Evolutionary conservation across 2,113 vertebrate species (phyloP).

Genomic region (Psophia crepitans): DNA sequence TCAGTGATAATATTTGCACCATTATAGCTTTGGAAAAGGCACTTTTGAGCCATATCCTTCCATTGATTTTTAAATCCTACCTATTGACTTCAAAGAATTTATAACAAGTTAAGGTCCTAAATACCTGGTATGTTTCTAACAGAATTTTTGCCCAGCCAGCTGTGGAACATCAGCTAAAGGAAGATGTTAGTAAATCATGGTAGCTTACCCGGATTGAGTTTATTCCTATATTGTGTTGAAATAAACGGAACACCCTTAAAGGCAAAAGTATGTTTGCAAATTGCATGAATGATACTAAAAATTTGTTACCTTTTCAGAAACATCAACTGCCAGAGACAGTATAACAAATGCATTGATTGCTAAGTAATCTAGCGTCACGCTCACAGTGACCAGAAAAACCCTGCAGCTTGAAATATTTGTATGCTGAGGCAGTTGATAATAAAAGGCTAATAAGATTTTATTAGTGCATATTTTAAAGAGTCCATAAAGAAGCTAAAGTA

Average conservation of each 20-base stretch:
- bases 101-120: background rate
- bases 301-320: background rate
- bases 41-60: background rate
- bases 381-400: conserved; percentile 32
- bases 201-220: background rate
- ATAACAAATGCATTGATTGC: background rate
- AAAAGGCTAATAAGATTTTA: conserved; percentile 52
- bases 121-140: background rate
- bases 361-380: background rate
- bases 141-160: background rate
- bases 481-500: conserved; percentile 45
- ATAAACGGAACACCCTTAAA: background rate
- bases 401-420: conserved; percentile 25
- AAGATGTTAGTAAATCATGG: background rate
- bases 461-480: conserved; percentile 57
- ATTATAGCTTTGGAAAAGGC: background rate
- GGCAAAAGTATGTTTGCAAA: background rate
- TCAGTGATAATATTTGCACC: conserved; percentile 11
- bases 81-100: conserved; percentile 27
- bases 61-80: conserved; percentile 43
- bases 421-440: conserved; percentile 41
- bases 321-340: background rate
- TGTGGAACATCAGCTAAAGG: background rate
- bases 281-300: background rate
- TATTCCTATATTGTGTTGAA: background rate